Evolutionary conservation across 2,888 invertebrate genomes (phyloP).

Genomic region (Tachina grossa): DNA sequence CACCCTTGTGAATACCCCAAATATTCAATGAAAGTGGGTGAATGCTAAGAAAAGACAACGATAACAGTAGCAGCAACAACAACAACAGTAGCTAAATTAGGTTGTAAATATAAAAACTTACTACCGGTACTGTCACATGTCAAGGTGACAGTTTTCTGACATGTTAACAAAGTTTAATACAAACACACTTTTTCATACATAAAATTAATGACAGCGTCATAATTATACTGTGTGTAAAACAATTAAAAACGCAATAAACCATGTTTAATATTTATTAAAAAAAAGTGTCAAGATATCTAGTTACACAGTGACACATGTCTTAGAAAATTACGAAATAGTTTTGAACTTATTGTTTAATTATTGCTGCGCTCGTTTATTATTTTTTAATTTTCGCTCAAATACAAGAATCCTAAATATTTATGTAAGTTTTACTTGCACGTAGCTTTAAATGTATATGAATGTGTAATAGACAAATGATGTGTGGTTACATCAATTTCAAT

Average conservation of each 20-base stretch:
- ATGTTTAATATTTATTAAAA: background rate
- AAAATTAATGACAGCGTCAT: constrained; percentile 35
- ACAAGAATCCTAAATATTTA: constrained; percentile 10
- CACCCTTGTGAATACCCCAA: no score
- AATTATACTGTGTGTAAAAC: background rate
- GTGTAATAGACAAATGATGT: background rate
- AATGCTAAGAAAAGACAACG: constrained; percentile 15
- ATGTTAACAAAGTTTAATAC: constrained; percentile 39
- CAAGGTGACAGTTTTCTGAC: constrained; percentile 64
- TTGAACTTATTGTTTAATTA: no score
- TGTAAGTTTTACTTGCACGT: background rate
- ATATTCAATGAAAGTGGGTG: constrained; percentile 21
- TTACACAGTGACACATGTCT: background rate
- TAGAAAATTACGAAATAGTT: background rate
- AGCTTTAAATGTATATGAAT: background rate
- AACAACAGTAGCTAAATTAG: constrained; percentile 18
- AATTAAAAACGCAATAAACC: background rate
- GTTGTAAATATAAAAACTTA: background rate
- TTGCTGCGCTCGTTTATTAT: no score
- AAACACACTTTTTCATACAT: constrained; percentile 1
- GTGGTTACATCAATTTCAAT: constrained; percentile 36
- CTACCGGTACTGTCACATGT: constrained; percentile 55
- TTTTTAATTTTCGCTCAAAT: background rate
- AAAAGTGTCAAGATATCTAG: background rate
- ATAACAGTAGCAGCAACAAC: background rate